These are phyloP conservation scores for Montifringilla adamsi DNA, from an alignment of 2,113 vertebrate genomes.

Conservation along the genomic window DNA sequence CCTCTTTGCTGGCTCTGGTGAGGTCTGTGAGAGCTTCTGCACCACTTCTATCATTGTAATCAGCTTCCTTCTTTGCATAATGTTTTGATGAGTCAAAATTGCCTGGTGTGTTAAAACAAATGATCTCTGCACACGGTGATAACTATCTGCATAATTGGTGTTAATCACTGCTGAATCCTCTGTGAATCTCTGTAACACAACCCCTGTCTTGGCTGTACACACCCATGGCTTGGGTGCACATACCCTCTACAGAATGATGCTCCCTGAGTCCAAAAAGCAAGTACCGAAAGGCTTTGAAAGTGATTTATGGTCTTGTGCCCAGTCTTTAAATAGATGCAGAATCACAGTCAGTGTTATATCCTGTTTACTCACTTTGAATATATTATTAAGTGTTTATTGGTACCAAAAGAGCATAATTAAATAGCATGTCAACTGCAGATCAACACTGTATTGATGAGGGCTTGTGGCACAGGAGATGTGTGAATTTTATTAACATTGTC, in stretches of 20 bases:
- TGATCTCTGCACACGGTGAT: neutral
- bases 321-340: neutral
- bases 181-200: neutral
- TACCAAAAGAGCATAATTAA: constrained; percentile 34
- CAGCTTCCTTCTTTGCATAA: neutral
- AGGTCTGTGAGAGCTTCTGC: neutral
- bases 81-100: neutral
- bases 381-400: constrained; percentile 33
- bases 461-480: neutral
- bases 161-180: neutral
- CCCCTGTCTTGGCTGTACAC: rapidly evolving
- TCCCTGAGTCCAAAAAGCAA: neutral
- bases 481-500: constrained; percentile 32
- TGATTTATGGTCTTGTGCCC: neutral
- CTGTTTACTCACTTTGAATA: constrained; percentile 32
- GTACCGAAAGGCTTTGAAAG: neutral
- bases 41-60: neutral
- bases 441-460: neutral
- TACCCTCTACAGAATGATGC: neutral
- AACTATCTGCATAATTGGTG: neutral
- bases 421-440: neutral
- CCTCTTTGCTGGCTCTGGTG: neutral
- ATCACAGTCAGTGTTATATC: neutral
- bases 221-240: rapidly evolving
- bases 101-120: neutral